Evolutionary conservation across 2,113 vertebrate genomes (phyloP).

Genomic region (Engraulis encrasicolus): DNA sequence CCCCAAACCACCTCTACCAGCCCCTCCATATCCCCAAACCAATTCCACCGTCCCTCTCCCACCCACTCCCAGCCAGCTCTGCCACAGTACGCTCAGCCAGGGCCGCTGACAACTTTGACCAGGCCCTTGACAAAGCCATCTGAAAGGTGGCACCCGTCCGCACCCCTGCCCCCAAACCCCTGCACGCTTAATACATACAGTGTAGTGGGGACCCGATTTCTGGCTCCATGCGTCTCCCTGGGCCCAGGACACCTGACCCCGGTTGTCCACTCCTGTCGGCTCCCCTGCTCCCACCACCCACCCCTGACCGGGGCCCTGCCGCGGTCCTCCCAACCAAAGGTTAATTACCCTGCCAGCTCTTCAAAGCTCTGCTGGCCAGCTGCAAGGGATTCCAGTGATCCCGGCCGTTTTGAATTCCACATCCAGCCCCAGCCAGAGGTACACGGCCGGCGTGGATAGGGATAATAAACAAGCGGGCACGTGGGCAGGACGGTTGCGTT

Average conservation of each 20-base stretch:
- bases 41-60: background rate
- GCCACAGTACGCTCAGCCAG: too few species aligned
- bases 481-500: background rate
- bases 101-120: too few species aligned
- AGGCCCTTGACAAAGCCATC: too few species aligned
- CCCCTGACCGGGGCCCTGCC: background rate
- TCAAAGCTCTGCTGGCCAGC: background rate
- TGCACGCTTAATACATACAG: too few species aligned
- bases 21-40: background rate
- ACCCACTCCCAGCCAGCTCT: background rate
- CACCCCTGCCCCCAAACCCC: too few species aligned
- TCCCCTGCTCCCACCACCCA: background rate
- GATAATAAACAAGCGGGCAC: slow-evolving; percentile 10
- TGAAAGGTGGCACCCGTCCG: too few species aligned
- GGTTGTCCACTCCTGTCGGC: too few species aligned
- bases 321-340: background rate
- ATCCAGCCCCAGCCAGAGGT: slow-evolving; percentile 13
- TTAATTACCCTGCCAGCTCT: slow-evolving; percentile 1
- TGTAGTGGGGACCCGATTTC: too few species aligned
- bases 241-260: too few species aligned
- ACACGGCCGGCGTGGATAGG: background rate
- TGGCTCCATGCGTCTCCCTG: too few species aligned
- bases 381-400: background rate
- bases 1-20: too few species aligned
- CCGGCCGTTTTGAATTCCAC: background rate